These are phyloP conservation scores for Myotis davidii DNA, from an alignment of 2,113 vertebrate genomes.

Conservation along the genomic window DNA sequence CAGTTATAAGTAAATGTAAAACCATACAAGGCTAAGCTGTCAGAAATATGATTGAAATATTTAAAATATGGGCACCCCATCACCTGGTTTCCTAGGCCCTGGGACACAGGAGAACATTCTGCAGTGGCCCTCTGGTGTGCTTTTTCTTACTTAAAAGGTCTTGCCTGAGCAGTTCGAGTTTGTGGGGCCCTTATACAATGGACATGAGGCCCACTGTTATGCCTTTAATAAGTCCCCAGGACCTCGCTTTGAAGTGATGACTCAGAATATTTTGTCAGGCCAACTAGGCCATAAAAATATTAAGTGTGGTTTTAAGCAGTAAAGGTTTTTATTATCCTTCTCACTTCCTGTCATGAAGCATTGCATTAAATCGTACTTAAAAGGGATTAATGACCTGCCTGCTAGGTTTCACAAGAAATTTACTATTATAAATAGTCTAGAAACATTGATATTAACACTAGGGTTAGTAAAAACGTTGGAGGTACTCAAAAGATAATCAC, in stretches of 20 bases:
- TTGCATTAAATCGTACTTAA: slow-evolving; percentile 85
- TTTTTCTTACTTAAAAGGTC: slow-evolving; percentile 65
- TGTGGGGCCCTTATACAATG: slow-evolving; percentile 62
- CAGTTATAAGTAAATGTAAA: slow-evolving; percentile 35
- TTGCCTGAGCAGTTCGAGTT: slow-evolving; percentile 65
- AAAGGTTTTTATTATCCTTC: slow-evolving; percentile 86
- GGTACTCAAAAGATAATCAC: not conserved
- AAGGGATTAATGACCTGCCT: slow-evolving; percentile 83
- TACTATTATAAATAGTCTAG: slow-evolving; percentile 79
- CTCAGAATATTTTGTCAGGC: slow-evolving; percentile 85
- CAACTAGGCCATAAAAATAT: slow-evolving; percentile 85
- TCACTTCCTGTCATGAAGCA: slow-evolving; percentile 86
- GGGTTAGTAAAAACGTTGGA: slow-evolving; percentile 71
- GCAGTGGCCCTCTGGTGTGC: not conserved
- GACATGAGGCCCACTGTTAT: slow-evolving; percentile 64
- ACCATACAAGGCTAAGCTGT: not conserved
- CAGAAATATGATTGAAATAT: not conserved
- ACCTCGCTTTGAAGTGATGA: slow-evolving; percentile 85
- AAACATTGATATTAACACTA: slow-evolving; percentile 77
- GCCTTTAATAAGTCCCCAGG: slow-evolving; percentile 82
- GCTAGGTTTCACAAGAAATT: slow-evolving; percentile 77
- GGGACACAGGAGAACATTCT: slow-evolving; percentile 56
- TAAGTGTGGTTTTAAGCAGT: slow-evolving; percentile 85
- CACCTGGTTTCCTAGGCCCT: slow-evolving; percentile 55
- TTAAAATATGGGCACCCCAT: not conserved